Percentiles rank a stretch among this genome's conserved stretches.
Conservation (phyloP, 2,113 vertebrate genomes). For the Martes martes region DNA sequence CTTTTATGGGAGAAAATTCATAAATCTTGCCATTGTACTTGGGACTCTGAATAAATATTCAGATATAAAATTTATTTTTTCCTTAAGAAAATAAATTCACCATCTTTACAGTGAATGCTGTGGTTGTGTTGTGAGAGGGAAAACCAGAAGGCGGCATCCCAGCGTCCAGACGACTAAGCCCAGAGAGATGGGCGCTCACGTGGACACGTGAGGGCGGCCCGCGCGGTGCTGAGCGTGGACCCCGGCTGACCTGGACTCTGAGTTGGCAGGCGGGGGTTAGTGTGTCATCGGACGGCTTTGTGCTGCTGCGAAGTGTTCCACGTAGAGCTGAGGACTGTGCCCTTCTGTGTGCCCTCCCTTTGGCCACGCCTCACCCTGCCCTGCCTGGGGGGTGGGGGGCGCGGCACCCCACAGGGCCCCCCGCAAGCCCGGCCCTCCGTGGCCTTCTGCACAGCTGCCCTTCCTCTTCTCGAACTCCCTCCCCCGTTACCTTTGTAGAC, state of each 20-base stretch:
- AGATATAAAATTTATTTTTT: background rate
- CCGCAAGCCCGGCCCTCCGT: background rate
- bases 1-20: background rate
- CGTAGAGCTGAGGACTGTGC: background rate
- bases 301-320: background rate
- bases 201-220: background rate
- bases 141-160: background rate
- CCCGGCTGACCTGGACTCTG: background rate
- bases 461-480: background rate
- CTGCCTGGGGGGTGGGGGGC: background rate
- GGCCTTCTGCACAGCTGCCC: background rate
- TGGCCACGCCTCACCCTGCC: background rate
- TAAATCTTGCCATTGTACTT: background rate
- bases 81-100: background rate
- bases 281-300: background rate
- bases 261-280: too few species aligned
- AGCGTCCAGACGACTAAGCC: background rate
- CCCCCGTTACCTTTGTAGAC: too few species aligned
- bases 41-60: background rate
- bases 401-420: background rate
- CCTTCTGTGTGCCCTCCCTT: background rate
- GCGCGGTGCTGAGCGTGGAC: background rate
- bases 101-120: background rate
- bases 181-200: background rate
- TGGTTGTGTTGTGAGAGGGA: background rate